These are phyloP conservation scores for Rhagoletis zephyria DNA, from an alignment of 1,140 invertebrate species.

Conservation along the genomic window DNA sequence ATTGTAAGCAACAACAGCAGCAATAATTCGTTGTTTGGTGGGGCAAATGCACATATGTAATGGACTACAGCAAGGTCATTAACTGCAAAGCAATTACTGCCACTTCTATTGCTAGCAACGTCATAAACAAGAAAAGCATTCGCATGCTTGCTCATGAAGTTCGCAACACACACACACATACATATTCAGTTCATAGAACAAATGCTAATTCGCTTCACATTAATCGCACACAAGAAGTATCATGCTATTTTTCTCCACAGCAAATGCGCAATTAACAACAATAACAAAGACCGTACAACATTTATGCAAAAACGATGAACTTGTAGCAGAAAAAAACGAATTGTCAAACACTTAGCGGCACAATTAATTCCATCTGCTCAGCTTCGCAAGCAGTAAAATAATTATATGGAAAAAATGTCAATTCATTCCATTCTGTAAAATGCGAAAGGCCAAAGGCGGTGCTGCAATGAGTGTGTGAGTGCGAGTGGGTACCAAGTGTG, in stretches of 20 bases:
- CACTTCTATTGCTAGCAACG: not conserved
- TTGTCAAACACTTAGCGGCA: not conserved
- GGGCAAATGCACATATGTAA: not conserved
- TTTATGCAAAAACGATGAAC: not conserved
- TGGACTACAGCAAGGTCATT: not conserved
- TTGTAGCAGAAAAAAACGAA: not conserved
- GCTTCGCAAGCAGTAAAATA: not conserved
- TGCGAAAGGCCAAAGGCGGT: not conserved
- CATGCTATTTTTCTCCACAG: not conserved
- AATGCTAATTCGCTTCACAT: not conserved
- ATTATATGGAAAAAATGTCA: not conserved
- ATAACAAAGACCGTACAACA: not conserved
- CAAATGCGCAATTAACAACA: constrained; percentile 19
- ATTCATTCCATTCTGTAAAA: constrained; percentile 3
- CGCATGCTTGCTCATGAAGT: not conserved
- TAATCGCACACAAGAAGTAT: not conserved
- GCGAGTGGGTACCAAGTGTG: not conserved
- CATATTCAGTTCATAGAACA: not conserved
- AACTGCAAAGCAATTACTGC: constrained; percentile 11
- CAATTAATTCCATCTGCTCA: constrained; percentile 7
- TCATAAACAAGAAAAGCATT: not conserved
- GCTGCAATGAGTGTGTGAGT: not conserved
- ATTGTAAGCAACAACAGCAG: not conserved
- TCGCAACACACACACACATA: not conserved
- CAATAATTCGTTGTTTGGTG: not conserved